Base-by-base conservation (phyloP, 2,113 vertebrate species). In the Ciconia stormi region DNA sequence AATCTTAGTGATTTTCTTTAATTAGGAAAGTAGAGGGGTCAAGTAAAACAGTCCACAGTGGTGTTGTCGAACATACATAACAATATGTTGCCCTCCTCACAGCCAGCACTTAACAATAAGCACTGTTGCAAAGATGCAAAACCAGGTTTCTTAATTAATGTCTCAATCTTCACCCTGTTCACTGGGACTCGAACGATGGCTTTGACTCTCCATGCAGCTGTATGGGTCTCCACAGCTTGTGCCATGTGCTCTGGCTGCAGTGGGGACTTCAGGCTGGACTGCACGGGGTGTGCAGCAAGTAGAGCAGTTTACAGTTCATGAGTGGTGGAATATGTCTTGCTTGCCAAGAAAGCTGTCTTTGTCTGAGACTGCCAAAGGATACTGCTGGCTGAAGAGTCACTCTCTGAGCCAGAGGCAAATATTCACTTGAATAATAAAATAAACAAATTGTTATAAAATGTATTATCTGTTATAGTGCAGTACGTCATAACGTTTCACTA, bases 291-390 rank as follows among this genome's bases (percentile, higher is more conserved):
- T 7, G 20, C 42, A 4, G 32, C 23, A 10, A 82, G 44, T 34
- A 13, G 9, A 30, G 61, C 67, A 42, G 63, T 58, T 97, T 61
- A 18, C 94, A 66, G 4, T 85, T 87, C 38, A 7, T 22, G 36
- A 77, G 40, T 4, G 9, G 73, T 69, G 69, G 46, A 92, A 73
- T 36, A 74, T 4, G 34, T 34, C 79, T 92, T 2, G 5, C 81
- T 56, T 95, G 94, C 95, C 93, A 97, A 89, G 94, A 95, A 90
- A 21, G 19, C 73, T 74, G 72, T 23, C 90, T 85, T 84, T 79
- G 69, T 85, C 67, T 82, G 50, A 86, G 42, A 18, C 89, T 95
- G 95, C 87, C 95, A 96, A 83, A 71, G 72, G 86, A 93, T 78
- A 69, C 67, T 40, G 50, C 91, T 70, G 79, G 72, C 55, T 90